These are phyloP conservation scores for Gnathonemus longibarbis DNA, from an alignment of 2,113 vertebrate genomes.

Conservation along the genomic window DNA sequence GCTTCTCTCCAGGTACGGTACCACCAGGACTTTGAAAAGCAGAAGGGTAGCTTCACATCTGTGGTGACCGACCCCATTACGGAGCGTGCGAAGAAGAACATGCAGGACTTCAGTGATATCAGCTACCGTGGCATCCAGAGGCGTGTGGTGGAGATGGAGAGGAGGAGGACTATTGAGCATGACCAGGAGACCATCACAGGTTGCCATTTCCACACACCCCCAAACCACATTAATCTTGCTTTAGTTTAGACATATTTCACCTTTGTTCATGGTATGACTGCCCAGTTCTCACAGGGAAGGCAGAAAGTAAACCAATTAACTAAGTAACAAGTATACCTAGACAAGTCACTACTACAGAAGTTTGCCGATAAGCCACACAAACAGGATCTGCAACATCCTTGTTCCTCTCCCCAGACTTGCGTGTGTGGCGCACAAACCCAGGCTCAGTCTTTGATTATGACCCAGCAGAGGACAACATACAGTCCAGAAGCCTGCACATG, in stretches of 20 bases:
- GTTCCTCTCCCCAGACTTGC: slow-evolving; percentile 65
- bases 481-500: slow-evolving; percentile 93
- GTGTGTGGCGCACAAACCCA: slow-evolving; percentile 96
- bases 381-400: not conserved
- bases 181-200: slow-evolving; percentile 87
- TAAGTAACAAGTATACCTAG: not conserved
- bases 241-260: not conserved
- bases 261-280: not conserved
- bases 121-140: slow-evolving; percentile 92
- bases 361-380: not conserved
- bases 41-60: slow-evolving; percentile 88
- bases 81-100: slow-evolving; percentile 92
- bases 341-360: not conserved
- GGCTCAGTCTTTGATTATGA: slow-evolving; percentile 98
- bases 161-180: slow-evolving; percentile 75
- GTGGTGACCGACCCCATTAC: slow-evolving; percentile 81
- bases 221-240: not conserved
- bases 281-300: not conserved
- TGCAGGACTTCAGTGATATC: slow-evolving; percentile 93
- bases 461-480: slow-evolving; percentile 97
- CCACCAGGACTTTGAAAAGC: slow-evolving; percentile 95
- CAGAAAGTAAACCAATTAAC: not conserved
- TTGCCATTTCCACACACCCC: slow-evolving; percentile 26
- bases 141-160: slow-evolving; percentile 90
- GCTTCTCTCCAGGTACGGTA: slow-evolving; percentile 77